Evolutionary conservation across 1,140 invertebrate genomes (phyloP).

Genomic region (Stratiolaelaps scimitus): DNA sequence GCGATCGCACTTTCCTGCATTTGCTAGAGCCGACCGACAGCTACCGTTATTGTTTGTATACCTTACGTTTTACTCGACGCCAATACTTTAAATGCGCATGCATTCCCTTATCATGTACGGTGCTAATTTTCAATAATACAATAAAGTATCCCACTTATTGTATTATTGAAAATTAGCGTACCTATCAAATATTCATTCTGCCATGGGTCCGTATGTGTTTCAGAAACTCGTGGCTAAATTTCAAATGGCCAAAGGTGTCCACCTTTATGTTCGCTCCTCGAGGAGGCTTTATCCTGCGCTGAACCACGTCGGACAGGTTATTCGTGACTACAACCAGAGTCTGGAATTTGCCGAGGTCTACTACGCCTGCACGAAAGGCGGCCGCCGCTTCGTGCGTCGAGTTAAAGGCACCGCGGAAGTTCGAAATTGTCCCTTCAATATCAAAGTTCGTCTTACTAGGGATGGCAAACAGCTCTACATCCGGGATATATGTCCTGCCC

Average conservation of each 20-base stretch:
- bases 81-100: no score
- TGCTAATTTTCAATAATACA: no score
- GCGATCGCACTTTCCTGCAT: no score
- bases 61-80: no score
- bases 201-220: no score
- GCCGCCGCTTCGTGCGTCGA: not conserved
- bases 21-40: no score
- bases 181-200: no score
- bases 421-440: conserved; percentile 23
- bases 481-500: conserved; percentile 10
- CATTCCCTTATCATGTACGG: no score
- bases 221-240: conserved; percentile 18
- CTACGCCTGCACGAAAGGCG: conserved; percentile 10
- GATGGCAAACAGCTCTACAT: conserved; percentile 17
- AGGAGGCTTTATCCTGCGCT: conserved; percentile 7
- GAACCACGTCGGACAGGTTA: not conserved
- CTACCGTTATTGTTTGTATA: no score
- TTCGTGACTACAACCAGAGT: conserved; percentile 12
- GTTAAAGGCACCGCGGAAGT: not conserved
- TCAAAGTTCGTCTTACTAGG: conserved; percentile 15
- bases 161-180: no score
- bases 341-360: conserved; percentile 11
- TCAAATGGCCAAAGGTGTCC: conserved; percentile 22
- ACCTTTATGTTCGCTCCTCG: conserved; percentile 19
- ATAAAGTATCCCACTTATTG: no score